These are phyloP conservation scores for Anarrhichthys ocellatus DNA, from an alignment of 2,113 vertebrate genomes.

Conservation along the genomic window DNA sequence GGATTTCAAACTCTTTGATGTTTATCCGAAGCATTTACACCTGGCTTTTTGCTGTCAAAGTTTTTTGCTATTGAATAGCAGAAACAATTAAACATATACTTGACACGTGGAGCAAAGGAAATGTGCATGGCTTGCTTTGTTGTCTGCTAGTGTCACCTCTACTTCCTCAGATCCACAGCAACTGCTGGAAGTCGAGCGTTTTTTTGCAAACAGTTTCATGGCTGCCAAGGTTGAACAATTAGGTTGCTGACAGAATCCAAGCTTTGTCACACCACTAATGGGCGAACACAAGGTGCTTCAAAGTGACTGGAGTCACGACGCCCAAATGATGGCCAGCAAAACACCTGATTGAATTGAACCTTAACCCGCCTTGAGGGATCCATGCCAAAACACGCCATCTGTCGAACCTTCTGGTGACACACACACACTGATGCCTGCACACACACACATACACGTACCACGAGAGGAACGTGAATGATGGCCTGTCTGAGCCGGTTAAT, in stretches of 20 bases:
- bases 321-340: not conserved
- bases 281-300: not conserved
- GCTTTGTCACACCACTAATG: not conserved
- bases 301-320: not conserved
- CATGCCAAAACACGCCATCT: slow-evolving; percentile 25
- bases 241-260: not conserved
- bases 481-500: slow-evolving; percentile 54
- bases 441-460: not conserved
- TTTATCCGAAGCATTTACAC: not conserved
- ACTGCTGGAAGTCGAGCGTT: not conserved
- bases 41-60: not conserved
- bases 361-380: slow-evolving; percentile 30
- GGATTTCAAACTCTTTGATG: not conserved
- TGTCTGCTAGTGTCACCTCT: not conserved
- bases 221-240: slow-evolving; percentile 2
- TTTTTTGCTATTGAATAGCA: not conserved
- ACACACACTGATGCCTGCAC: not conserved
- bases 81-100: not conserved
- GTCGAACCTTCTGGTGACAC: slow-evolving; percentile 47
- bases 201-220: not conserved
- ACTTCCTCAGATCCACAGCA: not conserved
- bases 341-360: slow-evolving; percentile 49
- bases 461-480: slow-evolving; percentile 51
- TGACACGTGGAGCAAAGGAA: not conserved
- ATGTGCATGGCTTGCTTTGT: not conserved